phyloP scores from a whole-genome alignment of 1,140 invertebrate species.

The Papilio polytes region DNA sequence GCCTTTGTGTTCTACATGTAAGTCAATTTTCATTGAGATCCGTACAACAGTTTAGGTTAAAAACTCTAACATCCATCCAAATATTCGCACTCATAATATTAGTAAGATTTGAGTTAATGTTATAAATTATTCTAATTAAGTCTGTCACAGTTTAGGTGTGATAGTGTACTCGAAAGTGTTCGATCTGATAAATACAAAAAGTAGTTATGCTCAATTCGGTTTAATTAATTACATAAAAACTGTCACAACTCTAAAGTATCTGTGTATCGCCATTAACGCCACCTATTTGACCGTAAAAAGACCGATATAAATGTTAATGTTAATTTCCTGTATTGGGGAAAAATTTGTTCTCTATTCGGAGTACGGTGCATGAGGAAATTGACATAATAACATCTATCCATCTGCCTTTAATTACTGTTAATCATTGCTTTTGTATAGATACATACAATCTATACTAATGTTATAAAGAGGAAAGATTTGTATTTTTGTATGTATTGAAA shows the following conservation, averaged over 20 bases:
- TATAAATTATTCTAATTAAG: too few relatives aligned
- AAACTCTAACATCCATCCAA: too few relatives aligned
- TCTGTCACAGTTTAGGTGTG: too few relatives aligned
- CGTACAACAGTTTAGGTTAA: too few relatives aligned
- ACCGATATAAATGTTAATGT: slow-evolving; percentile 19
- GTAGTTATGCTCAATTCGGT: background rate
- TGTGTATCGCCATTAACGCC: slow-evolving; percentile 4
- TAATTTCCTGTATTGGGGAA: slow-evolving; percentile 20
- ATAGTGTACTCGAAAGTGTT: background rate
- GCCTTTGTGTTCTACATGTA: too few relatives aligned
- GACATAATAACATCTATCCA: background rate
- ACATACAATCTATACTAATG: too few relatives aligned
- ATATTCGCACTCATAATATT: too few relatives aligned
- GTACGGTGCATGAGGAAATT: background rate
- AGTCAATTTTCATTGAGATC: too few relatives aligned
- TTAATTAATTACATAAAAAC: slow-evolving; percentile 30
- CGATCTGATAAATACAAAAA: slow-evolving; percentile 12
- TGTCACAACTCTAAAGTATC: slow-evolving; percentile 13
- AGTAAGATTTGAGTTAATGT: too few relatives aligned
- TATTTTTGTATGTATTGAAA: too few relatives aligned
- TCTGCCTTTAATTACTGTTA: background rate
- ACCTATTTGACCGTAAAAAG: slow-evolving; percentile 22
- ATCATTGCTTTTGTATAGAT: too few relatives aligned
- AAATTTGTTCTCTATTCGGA: background rate
- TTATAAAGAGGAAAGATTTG: too few relatives aligned